phyloP scores from a whole-genome alignment of 2,113 vertebrate species.

The Antigone vipio region DNA sequence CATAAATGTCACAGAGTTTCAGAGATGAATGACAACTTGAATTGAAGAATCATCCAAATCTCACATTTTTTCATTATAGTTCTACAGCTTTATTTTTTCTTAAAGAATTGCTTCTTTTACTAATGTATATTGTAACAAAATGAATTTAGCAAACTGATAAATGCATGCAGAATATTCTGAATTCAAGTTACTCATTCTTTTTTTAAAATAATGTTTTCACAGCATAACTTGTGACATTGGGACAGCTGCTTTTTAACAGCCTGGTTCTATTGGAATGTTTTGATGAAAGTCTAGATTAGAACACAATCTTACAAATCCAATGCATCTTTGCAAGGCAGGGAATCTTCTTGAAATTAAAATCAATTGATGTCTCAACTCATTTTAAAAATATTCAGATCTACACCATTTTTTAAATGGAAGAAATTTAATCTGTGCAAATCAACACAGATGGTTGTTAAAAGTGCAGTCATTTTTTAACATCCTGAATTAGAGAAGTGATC shows the following conservation, averaged over 20 bases:
- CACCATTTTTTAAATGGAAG: neutral
- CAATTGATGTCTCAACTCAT: neutral
- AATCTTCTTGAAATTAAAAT: conserved; percentile 20
- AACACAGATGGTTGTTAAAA: neutral
- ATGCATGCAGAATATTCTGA: neutral
- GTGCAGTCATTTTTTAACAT: neutral
- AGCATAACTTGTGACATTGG: neutral
- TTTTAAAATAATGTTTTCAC: neutral
- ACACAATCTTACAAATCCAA: neutral
- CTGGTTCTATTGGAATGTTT: neutral
- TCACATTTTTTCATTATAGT: neutral
- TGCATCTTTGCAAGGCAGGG: neutral
- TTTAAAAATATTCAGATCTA: neutral
- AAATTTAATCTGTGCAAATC: neutral
- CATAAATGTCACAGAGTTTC: neutral
- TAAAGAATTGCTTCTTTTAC: neutral
- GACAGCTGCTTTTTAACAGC: neutral
- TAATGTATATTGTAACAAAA: neutral
- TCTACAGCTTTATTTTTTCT: neutral
- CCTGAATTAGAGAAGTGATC: neutral
- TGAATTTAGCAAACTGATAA: conserved; percentile 1
- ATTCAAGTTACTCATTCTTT: neutral
- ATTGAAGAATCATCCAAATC: neutral
- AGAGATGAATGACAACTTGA: neutral
- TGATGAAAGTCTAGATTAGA: neutral